phyloP scores from a whole-genome alignment of 2,113 vertebrate species.

The Siniperca chuatsi region DNA sequence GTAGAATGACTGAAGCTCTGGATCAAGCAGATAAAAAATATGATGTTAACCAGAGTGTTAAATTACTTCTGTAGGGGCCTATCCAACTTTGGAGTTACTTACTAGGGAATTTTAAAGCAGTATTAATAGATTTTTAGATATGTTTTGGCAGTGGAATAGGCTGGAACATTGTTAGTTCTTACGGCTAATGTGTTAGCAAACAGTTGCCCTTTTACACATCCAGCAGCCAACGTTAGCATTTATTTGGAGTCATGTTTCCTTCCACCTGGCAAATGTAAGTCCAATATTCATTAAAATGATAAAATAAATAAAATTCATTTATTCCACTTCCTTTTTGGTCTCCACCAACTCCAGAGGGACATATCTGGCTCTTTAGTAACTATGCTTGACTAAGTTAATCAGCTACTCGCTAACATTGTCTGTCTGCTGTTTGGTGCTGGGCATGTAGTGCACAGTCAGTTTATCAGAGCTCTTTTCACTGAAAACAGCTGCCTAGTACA shows the following conservation, averaged over 20 bases:
- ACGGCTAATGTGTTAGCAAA: neutral
- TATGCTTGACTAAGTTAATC: neutral
- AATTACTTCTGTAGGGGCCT: neutral
- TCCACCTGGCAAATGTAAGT: neutral
- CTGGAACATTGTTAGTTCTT: neutral
- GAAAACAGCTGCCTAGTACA: neutral
- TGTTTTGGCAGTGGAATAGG: neutral
- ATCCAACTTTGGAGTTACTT: neutral
- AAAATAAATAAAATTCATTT: neutral
- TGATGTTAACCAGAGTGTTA: neutral
- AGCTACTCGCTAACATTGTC: neutral
- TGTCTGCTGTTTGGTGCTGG: neutral
- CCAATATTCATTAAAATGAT: slow-evolving; percentile 1
- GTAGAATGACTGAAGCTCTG: neutral
- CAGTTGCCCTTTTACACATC: neutral
- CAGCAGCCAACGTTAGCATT: neutral
- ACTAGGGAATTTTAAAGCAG: neutral
- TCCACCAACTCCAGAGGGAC: neutral
- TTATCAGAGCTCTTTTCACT: neutral
- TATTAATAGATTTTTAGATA: neutral
- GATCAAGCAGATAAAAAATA: neutral
- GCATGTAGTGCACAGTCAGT: neutral
- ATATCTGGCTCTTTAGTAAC: neutral
- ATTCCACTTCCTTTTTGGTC: neutral
- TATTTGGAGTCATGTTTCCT: neutral